Evolutionary conservation across 1,140 invertebrate genomes (phyloP), one percentile per base, ranked within the genome.

Genomic region (Drosophila tropicalis): DNA sequence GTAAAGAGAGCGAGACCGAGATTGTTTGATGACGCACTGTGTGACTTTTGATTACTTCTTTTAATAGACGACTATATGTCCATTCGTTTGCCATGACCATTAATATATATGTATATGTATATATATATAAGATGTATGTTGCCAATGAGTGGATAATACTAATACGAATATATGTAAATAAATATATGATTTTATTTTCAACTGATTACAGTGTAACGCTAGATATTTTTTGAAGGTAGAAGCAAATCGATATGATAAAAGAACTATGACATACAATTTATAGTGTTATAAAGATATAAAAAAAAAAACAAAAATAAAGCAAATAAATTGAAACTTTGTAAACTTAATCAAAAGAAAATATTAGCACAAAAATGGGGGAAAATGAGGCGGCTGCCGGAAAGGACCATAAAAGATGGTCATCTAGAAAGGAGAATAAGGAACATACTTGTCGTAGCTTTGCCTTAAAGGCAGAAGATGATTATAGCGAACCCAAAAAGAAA

Each of bases 401-500:
- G 12, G 0, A 13, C 10, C 36, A 39, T 6, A 39, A 39, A 39
- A 4, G 34, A 34, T 2, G 34, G 34, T 34, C 34, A 34, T 39
- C 32, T 34, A 3, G 36, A 4, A 25, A 25, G 9, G 10, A 39
- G 3, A 10, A 39, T 39, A 39, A 39, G 34, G 34, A 34, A 1
- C 36, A 13, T 3, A 39, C 9, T 39, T 39, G 36, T 12, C 10
- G 3, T 3, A 39, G 9, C 0, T 39, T 10, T 2, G 9, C 36
- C 9, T 2, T 12, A 39, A 39, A 39, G 36, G 1, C 36, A 9
- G 93, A 95, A 67, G 94, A 96, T 58, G 93, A 94, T 0, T 87
- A 87, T 19, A 67, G 25, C 75, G 94, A 94, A 80, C 92, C 92
- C 79, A 94, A 93, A 93, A 93, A 94, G 91, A 94, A 93, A 62